A percentile compares a stretch with the other conserved stretches of the same genome.
These are phyloP conservation scores for Colius striatus DNA, from an alignment of 2,113 vertebrate genomes.

Conservation along the genomic window DNA sequence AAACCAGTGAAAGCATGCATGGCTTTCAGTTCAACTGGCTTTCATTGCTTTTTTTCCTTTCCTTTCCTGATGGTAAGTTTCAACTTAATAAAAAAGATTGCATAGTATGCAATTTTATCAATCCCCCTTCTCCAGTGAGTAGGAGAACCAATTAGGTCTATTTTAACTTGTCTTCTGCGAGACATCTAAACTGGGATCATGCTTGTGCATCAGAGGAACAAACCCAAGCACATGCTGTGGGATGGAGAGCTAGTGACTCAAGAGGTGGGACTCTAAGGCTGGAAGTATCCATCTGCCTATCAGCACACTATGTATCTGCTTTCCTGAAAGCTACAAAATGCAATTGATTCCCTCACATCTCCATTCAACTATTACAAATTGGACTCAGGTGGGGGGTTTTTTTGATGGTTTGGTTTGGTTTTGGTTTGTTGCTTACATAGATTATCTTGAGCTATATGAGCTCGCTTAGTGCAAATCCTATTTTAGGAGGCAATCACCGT, in stretches of 20 bases:
- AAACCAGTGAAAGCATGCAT: constrained; percentile 47
- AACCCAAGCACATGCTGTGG: background rate
- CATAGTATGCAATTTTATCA: background rate
- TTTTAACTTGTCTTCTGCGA: background rate
- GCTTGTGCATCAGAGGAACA: background rate
- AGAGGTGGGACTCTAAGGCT: background rate
- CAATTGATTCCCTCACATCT: background rate
- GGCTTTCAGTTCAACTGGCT: background rate
- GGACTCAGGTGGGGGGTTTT: background rate
- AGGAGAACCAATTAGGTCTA: background rate
- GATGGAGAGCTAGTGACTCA: background rate
- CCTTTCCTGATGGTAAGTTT: background rate
- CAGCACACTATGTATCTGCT: background rate
- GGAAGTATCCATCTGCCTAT: background rate
- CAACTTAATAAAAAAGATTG: background rate
- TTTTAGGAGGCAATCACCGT: background rate
- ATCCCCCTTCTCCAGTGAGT: background rate
- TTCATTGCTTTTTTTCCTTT: background rate
- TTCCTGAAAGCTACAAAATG: background rate
- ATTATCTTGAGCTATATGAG: background rate
- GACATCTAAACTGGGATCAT: background rate
- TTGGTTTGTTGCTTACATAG: background rate
- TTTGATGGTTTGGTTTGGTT: background rate
- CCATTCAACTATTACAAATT: background rate
- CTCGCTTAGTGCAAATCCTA: background rate